Evolutionary conservation across 2,888 invertebrate species (phyloP).

Genomic region (Mythimna impura): DNA sequence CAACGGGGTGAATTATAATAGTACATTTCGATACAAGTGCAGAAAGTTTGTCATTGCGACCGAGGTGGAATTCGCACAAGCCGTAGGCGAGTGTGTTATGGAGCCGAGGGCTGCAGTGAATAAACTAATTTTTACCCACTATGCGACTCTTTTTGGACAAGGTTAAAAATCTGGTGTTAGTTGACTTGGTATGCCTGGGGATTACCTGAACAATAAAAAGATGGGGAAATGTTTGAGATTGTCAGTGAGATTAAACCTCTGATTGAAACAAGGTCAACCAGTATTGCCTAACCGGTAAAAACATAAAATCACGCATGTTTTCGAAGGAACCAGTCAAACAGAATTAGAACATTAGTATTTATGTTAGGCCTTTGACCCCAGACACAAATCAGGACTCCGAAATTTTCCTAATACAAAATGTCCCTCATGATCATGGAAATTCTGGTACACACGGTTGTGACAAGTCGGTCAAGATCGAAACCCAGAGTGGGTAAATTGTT

Average conservation of each 20-base stretch:
- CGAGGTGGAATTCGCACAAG: too few species aligned
- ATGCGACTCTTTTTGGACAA: neutral
- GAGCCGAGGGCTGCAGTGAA: too few species aligned
- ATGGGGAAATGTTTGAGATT: slow-evolving; percentile 7
- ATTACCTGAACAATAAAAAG: neutral
- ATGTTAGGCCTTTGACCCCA: too few species aligned
- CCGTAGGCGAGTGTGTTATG: too few species aligned
- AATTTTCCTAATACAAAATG: neutral
- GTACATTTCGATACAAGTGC: too few species aligned
- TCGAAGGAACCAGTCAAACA: neutral
- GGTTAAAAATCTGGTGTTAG: neutral
- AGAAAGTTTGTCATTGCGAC: too few species aligned
- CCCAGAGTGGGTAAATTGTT: neutral
- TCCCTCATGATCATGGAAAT: neutral
- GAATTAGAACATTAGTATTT: too few species aligned
- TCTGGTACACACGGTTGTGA: neutral
- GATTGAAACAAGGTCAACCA: slow-evolving; percentile 37
- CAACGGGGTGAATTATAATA: too few species aligned
- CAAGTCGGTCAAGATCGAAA: neutral
- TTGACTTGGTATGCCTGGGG: too few species aligned
- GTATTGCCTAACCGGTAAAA: slow-evolving; percentile 34
- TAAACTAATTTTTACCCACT: neutral
- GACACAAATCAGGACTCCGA: neutral
- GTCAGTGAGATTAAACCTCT: slow-evolving; percentile 38
- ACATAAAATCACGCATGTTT: slow-evolving; percentile 1